These are phyloP conservation scores for Parazoanthus darwini DNA, from an alignment of 92 coral and sea anemone genomes.

Conservation along the genomic window DNA sequence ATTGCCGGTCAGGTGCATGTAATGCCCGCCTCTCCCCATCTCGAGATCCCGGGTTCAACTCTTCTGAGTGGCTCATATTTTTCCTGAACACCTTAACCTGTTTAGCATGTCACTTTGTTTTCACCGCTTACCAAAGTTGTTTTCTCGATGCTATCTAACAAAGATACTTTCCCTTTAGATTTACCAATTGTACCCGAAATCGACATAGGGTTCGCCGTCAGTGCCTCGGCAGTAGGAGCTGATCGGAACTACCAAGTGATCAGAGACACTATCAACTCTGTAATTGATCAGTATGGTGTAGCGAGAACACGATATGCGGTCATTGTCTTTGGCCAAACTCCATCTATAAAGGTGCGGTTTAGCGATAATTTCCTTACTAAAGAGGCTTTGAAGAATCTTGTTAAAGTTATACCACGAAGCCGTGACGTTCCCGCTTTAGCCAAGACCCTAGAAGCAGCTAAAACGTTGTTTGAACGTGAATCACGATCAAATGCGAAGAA, in stretches of 20 bases:
- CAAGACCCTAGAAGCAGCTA: conserved; percentile 50
- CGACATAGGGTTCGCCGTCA: conserved; percentile 74
- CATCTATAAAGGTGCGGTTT: conserved; percentile 59
- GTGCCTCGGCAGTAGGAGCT: conserved; percentile 76
- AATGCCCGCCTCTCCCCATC: no score
- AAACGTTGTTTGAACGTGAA: conserved; percentile 55
- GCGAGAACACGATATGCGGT: conserved; percentile 69
- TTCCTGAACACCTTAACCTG: no score
- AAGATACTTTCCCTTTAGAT: not conserved
- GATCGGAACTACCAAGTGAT: conserved; percentile 68
- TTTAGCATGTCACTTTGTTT: no score
- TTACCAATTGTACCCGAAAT: conserved; percentile 40
- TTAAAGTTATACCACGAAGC: conserved; percentile 47
- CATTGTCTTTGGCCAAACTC: conserved; percentile 62
- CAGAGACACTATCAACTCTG: conserved; percentile 58
- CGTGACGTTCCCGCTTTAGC: conserved; percentile 32
- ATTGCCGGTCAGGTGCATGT: no score
- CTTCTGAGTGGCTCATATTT: no score
- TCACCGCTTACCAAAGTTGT: no score
- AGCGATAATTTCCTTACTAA: conserved; percentile 33
- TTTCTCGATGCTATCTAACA: not conserved
- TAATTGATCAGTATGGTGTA: conserved; percentile 67
- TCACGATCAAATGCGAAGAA: conserved; percentile 57
- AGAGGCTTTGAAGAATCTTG: conserved; percentile 35
- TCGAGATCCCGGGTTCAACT: no score